Percentiles rank a stretch among this genome's conserved stretches.
Conservation (phyloP, 1,140 invertebrate genomes). For the Aphis gossypii region DNA sequence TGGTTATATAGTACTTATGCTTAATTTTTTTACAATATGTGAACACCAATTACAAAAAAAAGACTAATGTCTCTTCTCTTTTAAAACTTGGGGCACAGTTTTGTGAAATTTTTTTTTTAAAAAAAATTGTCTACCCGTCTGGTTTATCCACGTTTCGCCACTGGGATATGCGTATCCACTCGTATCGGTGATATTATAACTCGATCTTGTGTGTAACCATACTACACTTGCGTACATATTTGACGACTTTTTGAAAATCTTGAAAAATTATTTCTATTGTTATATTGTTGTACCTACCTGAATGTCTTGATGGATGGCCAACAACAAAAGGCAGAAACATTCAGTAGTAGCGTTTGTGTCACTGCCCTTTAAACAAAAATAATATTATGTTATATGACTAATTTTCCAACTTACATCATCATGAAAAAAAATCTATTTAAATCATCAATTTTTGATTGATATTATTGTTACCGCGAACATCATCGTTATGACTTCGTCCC, state of each 20-base stretch:
- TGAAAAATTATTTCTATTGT: no score
- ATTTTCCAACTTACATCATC: background rate
- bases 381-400: background rate
- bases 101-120: background rate
- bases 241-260: no score
- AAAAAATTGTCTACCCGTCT: background rate
- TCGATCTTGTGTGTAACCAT: no score
- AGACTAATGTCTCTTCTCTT: background rate
- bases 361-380: conserved; percentile 70
- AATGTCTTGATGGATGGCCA: conserved; percentile 69
- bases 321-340: conserved; percentile 65
- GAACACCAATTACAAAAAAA: background rate
- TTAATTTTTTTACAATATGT: background rate
- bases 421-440: background rate
- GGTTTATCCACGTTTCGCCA: no score
- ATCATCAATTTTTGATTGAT: background rate
- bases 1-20: background rate
- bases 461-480: conserved; percentile 47
- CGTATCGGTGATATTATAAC: background rate
- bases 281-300: conserved; percentile 64
- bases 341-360: conserved; percentile 70
- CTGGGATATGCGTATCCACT: background rate
- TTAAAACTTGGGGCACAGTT: background rate
- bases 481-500: conserved; percentile 52
- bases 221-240: no score